Evolutionary conservation across 2,113 vertebrate species (phyloP), one percentile per base, ranked within the genome.

Genomic region (Protobothrops flavoviridis): DNA sequence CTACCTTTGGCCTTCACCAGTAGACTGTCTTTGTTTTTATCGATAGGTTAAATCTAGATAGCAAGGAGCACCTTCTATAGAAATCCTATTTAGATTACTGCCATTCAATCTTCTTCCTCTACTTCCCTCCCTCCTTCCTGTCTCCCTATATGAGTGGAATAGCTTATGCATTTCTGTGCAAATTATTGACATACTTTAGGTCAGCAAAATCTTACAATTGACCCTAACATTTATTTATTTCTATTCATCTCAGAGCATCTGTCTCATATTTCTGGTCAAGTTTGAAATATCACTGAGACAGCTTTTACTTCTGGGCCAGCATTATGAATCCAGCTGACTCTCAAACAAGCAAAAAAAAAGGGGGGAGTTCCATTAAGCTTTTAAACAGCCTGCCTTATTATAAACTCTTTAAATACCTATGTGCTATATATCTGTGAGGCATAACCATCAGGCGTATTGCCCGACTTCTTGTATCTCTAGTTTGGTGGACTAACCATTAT

Each of bases 31-130:
- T 26, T 59, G 20, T 93, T 92, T 92, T 93, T 91, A 94, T 55
- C 55, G 93, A 89, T 45, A 92, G 48, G 92, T 92, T 89, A 95
- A 69, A 89, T 43, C 43, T 61, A 56, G 29, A 87, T 93, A 94
- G 91, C 81, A 94, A 93, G 90, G 55, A 85, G 89, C 29, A 88
- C 50, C 93, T 94, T 93, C 91, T 93, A 81, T 90, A 89, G 92
- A 93, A 91, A 93, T 91, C 81, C 59, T 91, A 8, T 88, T 93
- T 94, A 90, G 48, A 89, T 53, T 89, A 93, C 93, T 92, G 86
- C 91, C 92, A 95, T 93, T 94, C 93, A 94, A 94, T 91, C 91
- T 90, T 90, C 85, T 90, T 93, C 88, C 88, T 88, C 89, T 69
- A 43, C 8, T 24, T 9, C 23, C 23, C 17, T 56, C 8, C 57